Percentiles rank a stretch among this genome's conserved stretches.
phyloP scores from a whole-genome alignment of 2,113 vertebrate species.

The Lepisosteus oculatus region DNA sequence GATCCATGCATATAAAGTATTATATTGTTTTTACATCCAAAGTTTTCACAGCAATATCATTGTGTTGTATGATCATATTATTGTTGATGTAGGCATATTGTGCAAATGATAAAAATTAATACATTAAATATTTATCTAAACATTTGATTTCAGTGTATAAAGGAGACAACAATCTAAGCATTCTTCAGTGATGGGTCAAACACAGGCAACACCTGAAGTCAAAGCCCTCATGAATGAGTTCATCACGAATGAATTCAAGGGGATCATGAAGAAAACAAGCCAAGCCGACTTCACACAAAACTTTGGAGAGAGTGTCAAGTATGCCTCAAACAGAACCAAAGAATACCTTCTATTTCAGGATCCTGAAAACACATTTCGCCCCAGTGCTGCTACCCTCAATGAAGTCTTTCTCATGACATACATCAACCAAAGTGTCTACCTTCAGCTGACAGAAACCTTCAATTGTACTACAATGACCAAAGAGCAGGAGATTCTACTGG shows the following conservation, averaged over 20 bases:
- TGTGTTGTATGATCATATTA: too few relatives aligned
- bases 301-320: slow-evolving; percentile 51
- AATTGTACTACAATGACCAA: slow-evolving; percentile 66
- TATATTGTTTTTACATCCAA: too few relatives aligned
- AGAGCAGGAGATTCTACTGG: slow-evolving; percentile 59
- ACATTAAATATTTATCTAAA: neutral
- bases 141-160: slow-evolving; percentile 49
- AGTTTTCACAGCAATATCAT: too few relatives aligned
- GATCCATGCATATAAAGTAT: too few relatives aligned
- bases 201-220: slow-evolving; percentile 10
- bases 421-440: slow-evolving; percentile 51
- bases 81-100: too few relatives aligned
- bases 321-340: slow-evolving; percentile 50
- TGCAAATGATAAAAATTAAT: too few relatives aligned
- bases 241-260: slow-evolving; percentile 30
- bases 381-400: slow-evolving; percentile 40
- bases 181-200: slow-evolving; percentile 11
- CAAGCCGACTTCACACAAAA: slow-evolving; percentile 41
- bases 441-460: slow-evolving; percentile 50
- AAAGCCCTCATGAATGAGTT: slow-evolving; percentile 23
- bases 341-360: slow-evolving; percentile 66
- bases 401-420: slow-evolving; percentile 70
- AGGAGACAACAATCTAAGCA: slow-evolving; percentile 51
- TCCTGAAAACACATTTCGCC: slow-evolving; percentile 54
- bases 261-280: slow-evolving; percentile 30